Evolutionary conservation across 2,797 vertebrate species (phyloP).

Genomic region (Gymnoscopelus braueri): DNA sequence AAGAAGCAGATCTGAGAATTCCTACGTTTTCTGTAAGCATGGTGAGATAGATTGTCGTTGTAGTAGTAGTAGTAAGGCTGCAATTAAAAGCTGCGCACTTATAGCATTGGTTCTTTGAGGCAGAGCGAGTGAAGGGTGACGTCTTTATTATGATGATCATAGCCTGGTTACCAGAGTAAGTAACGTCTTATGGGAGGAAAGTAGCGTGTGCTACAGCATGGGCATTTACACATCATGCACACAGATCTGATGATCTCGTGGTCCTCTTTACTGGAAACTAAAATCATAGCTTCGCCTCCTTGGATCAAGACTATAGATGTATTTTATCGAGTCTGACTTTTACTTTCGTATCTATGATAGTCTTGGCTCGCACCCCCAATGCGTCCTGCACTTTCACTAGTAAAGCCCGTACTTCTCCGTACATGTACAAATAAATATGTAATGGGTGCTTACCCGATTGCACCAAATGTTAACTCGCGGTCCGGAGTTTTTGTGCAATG

Average conservation of each 20-base stretch:
- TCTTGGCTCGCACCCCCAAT: too few species aligned
- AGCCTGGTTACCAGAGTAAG: constrained; percentile 52
- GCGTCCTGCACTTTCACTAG: too few species aligned
- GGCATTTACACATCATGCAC: constrained; percentile 49
- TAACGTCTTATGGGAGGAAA: constrained; percentile 62
- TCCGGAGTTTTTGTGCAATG: too few species aligned
- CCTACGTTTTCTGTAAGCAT: constrained; percentile 61
- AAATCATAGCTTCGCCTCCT: too few species aligned
- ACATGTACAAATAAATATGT: too few species aligned
- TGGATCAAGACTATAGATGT: too few species aligned
- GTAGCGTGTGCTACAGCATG: constrained; percentile 54
- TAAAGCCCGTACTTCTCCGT: too few species aligned
- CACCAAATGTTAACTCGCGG: too few species aligned
- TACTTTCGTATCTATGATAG: too few species aligned
- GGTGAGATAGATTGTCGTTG: constrained; percentile 50
- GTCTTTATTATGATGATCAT: constrained; percentile 77
- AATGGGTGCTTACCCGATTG: too few species aligned
- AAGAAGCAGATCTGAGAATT: constrained; percentile 42
- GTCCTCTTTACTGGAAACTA: too few species aligned
- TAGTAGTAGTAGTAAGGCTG: constrained; percentile 55
- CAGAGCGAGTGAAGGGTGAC: constrained; percentile 78
- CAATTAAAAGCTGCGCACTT: constrained; percentile 81
- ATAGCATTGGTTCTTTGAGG: constrained; percentile 56
- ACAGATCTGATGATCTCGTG: constrained; percentile 63
- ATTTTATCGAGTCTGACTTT: too few species aligned